phyloP scores from a whole-genome alignment of 1,140 invertebrate genomes.

The Drosophila sp. region DNA sequence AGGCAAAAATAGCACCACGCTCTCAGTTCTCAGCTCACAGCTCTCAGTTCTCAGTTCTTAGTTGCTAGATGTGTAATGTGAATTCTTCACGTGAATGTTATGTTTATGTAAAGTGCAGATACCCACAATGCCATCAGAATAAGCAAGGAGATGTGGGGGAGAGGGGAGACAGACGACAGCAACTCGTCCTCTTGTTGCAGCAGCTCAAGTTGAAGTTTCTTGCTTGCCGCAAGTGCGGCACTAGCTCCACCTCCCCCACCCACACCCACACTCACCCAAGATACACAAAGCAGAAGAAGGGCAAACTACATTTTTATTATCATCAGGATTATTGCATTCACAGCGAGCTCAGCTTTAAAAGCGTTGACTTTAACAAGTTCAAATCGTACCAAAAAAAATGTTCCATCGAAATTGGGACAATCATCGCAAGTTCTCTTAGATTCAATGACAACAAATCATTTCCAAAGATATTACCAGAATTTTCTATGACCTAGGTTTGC shows the following conservation, averaged over 20 bases:
- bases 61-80: constrained; percentile 71
- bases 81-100: constrained; percentile 79
- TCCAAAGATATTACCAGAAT: too few species aligned
- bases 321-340: constrained; percentile 17
- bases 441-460: too few species aligned
- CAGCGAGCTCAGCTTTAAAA: constrained; percentile 27
- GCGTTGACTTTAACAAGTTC: constrained; percentile 27
- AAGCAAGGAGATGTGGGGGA: background rate
- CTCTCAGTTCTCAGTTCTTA: constrained; percentile 2
- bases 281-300: constrained; percentile 13
- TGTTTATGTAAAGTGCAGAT: constrained; percentile 79
- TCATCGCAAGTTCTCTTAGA: background rate
- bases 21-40: constrained; percentile 18
- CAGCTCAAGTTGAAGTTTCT: constrained; percentile 48
- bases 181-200: constrained; percentile 17
- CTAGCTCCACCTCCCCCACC: background rate
- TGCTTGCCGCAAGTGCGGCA: constrained; percentile 44
- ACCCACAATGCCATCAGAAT: constrained; percentile 48
- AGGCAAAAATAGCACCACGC: constrained; percentile 61
- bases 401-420: background rate
- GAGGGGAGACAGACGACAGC: constrained; percentile 25
- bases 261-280: background rate
- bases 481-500: too few species aligned
- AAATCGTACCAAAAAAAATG: background rate
- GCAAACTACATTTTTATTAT: constrained; percentile 19